phyloP scores from a whole-genome alignment of 2,797 vertebrate genomes.

The Tenualosa ilisha region DNA sequence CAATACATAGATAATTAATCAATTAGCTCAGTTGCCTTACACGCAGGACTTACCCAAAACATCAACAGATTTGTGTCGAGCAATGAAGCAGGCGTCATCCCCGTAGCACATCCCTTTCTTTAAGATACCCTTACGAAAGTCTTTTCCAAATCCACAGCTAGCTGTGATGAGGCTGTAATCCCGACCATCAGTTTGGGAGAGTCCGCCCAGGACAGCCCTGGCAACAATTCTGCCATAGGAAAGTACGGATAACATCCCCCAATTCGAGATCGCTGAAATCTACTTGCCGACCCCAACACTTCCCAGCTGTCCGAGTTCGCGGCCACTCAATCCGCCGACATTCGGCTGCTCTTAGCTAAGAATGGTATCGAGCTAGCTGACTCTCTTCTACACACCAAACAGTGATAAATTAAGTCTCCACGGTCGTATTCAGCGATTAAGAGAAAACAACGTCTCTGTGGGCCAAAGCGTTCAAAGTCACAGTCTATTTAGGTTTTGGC shows the following conservation, averaged over 20 bases:
- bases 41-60: slow-evolving; percentile 82
- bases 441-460: not conserved
- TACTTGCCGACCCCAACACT: slow-evolving; percentile 59
- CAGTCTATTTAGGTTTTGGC: slow-evolving; percentile 38
- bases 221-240: slow-evolving; percentile 95
- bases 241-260: slow-evolving; percentile 94
- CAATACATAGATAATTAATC: not conserved
- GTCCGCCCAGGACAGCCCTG: slow-evolving; percentile 94
- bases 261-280: slow-evolving; percentile 76
- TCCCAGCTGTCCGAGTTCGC: slow-evolving; percentile 58
- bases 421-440: not conserved
- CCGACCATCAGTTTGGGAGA: slow-evolving; percentile 93
- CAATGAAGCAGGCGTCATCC: slow-evolving; percentile 95
- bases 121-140: slow-evolving; percentile 96
- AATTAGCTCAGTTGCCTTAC: not conserved
- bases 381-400: not conserved
- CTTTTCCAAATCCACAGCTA: slow-evolving; percentile 96
- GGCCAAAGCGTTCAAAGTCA: not conserved
- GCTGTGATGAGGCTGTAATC: slow-evolving; percentile 95
- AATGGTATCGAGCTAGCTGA: not conserved
- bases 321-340: slow-evolving; percentile 42
- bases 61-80: slow-evolving; percentile 85
- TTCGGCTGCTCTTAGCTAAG: slow-evolving; percentile 34
- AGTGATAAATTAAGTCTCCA: not conserved
- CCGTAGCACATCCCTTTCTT: slow-evolving; percentile 99